Percentiles rank a stretch among this genome's conserved stretches.
These are phyloP conservation scores for Plotosus lineatus DNA, from an alignment of 2,113 vertebrate genomes.

Conservation along the genomic window DNA sequence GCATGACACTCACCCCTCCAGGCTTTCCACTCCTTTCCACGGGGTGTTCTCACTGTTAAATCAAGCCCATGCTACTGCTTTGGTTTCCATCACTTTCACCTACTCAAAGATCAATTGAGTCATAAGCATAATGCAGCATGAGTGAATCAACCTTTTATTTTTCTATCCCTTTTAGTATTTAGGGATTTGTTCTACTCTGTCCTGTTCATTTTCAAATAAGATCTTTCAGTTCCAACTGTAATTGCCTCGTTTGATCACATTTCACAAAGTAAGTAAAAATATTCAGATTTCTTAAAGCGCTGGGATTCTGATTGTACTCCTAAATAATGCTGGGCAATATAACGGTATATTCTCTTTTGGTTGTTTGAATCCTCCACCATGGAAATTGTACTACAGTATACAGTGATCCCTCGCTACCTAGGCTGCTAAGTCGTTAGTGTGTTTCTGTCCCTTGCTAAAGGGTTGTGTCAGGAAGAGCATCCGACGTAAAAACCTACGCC, in stretches of 20 bases:
- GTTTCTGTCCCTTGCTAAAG: too few relatives aligned
- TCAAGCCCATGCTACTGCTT: background rate
- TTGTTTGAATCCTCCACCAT: too few relatives aligned
- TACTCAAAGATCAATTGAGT: background rate
- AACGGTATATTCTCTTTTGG: too few relatives aligned
- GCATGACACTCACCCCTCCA: background rate
- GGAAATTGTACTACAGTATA: too few relatives aligned
- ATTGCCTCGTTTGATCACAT: background rate
- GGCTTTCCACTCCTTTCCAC: background rate
- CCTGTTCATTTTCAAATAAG: background rate
- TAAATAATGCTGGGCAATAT: too few relatives aligned
- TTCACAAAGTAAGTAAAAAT: background rate
- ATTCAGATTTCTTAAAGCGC: background rate
- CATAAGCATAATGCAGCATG: background rate
- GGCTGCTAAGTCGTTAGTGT: too few relatives aligned
- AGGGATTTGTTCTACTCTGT: background rate
- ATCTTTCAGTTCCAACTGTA: background rate
- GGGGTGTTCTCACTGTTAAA: background rate
- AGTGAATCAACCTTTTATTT: too few relatives aligned
- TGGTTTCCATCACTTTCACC: background rate
- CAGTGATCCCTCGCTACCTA: too few relatives aligned
- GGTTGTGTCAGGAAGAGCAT: too few relatives aligned
- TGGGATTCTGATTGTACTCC: background rate
- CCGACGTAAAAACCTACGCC: too few relatives aligned
- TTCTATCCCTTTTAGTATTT: too few relatives aligned